A percentile compares a stretch with the other conserved stretches of the same genome.
These are phyloP conservation scores for Pyrgilauda ruficollis DNA, from an alignment of 2,113 vertebrate genomes.

Conservation along the genomic window DNA sequence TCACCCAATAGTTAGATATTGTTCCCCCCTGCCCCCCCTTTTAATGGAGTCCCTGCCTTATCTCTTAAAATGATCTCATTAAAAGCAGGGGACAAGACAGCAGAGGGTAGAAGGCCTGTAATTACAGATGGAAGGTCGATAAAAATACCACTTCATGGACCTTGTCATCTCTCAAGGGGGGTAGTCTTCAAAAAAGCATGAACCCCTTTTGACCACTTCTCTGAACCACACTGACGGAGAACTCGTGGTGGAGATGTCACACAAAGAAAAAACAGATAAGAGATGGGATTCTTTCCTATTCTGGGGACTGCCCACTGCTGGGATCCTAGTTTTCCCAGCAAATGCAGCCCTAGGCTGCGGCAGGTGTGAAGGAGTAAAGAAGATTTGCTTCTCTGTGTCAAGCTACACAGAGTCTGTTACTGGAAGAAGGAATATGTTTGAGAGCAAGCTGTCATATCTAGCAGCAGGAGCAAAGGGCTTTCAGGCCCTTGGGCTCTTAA, in stretches of 20 bases:
- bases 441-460: neutral
- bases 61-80: conserved; percentile 34
- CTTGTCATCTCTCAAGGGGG: neutral
- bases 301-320: neutral
- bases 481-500: neutral
- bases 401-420: neutral
- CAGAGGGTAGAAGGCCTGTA: conserved; percentile 36
- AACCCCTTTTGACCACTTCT: neutral
- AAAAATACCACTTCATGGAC: conserved; percentile 5
- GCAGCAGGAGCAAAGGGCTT: neutral
- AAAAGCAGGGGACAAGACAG: conserved; percentile 46
- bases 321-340: neutral
- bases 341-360: neutral
- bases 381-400: neutral
- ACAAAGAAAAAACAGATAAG: neutral
- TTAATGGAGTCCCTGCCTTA: conserved; percentile 22
- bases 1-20: neutral
- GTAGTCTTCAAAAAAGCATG: conserved; percentile 32
- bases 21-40: neutral
- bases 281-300: neutral
- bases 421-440: neutral
- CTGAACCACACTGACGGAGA: neutral
- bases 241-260: neutral
- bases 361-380: neutral
- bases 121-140: neutral